Base-by-base conservation (phyloP, 2,797 vertebrate species). In the Moxostoma hubbsi region DNA sequence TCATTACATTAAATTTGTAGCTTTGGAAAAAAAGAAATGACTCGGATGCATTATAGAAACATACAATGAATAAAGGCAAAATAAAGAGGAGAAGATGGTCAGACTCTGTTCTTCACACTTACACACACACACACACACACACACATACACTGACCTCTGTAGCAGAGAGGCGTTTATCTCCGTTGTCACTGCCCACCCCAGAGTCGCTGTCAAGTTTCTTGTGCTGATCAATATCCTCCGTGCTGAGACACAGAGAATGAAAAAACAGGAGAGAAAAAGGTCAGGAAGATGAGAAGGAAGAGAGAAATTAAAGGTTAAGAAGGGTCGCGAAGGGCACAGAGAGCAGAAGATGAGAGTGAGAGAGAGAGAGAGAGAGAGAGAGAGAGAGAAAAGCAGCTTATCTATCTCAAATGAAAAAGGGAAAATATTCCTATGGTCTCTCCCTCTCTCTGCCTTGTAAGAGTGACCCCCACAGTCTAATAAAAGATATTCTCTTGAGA, bases 171-270 rank as follows among this genome's bases (percentile, higher is more conserved):
- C 96, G 93, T 85, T 98, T 98, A 88, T 98, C 97, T 66, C 97
- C 97, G 57, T 96, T 98, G 89, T 98, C 97, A 70, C 97, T 98
- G 87, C 97, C 96, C 74, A 98, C 94, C 75, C 97, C 97, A 0
- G 97, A 98, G 89, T 98, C 97, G 1, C 96, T 96, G 90, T 98
- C 96, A 73, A 92, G 93, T 86, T 97, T 98, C 93, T 94, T 96
- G 89, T 93, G 95, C 88, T 92, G 93, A 86, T 93, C 94, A 81
- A 96, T 91, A 83, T 95, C 96, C 90, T 96, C 94, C 74, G 93
- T 94, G 86, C 95, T 95, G 89, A 82, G 89, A 58, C 85, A 86
- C 18, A 77, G 7, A 73, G 63, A 47, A 13, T 18, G 43, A 57
- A 1, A 54, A 45, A 50, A 13, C 24, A 13, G 36, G 36, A 36